phyloP scores from a whole-genome alignment of 2,888 invertebrate genomes.

The Podotricha telesiphe region DNA sequence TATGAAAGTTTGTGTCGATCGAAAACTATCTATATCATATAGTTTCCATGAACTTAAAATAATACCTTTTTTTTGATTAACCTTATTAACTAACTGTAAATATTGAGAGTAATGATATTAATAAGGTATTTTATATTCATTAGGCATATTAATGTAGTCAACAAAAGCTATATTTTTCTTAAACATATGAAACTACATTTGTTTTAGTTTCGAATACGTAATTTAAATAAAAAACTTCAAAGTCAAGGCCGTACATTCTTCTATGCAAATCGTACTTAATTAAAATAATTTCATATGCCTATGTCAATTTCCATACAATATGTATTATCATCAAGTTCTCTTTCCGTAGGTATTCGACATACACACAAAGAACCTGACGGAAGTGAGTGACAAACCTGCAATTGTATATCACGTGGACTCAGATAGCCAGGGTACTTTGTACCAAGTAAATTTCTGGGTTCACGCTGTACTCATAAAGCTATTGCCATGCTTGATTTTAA shows the following conservation, averaged over 20 bases:
- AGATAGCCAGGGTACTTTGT: conserved; percentile 83
- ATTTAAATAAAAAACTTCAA: background rate
- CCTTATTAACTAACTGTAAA: too few relatives aligned
- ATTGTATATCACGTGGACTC: conserved; percentile 79
- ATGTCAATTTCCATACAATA: conserved; percentile 46
- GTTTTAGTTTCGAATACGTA: background rate
- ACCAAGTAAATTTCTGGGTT: conserved; percentile 90
- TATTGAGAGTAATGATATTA: too few relatives aligned
- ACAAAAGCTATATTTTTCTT: too few relatives aligned
- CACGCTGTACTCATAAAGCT: conserved; percentile 92
- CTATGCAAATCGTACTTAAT: conserved; percentile 17
- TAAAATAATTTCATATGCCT: conserved; percentile 11
- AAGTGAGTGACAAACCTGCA: conserved; percentile 58
- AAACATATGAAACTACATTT: too few relatives aligned
- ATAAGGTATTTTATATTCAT: too few relatives aligned
- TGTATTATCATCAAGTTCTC: conserved; percentile 55
- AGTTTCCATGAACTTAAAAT: too few relatives aligned
- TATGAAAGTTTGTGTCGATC: too few relatives aligned
- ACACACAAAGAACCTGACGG: conserved; percentile 75
- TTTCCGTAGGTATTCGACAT: conserved; percentile 73
- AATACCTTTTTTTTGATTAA: too few relatives aligned
- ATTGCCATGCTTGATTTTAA: conserved; percentile 90
- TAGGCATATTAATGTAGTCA: too few relatives aligned
- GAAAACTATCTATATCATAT: too few relatives aligned
- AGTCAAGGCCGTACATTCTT: conserved; percentile 30